phyloP scores from a whole-genome alignment of 2,888 invertebrate species.

The Piscicola geometra region DNA sequence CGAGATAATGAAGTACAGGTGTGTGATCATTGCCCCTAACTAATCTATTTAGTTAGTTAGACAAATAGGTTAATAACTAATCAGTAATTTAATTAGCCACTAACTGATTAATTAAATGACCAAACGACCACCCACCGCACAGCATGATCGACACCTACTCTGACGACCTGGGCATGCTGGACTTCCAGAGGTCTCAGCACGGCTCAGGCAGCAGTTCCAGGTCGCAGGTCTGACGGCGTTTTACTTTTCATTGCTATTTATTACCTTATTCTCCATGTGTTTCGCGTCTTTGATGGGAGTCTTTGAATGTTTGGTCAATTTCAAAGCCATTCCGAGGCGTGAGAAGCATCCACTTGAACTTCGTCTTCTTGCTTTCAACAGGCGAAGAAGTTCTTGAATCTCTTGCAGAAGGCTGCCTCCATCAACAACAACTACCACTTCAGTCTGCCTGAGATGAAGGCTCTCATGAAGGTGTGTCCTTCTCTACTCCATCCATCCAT shows the following conservation, averaged over 20 bases:
- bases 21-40: neutral
- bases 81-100: neutral
- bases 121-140: too few species aligned
- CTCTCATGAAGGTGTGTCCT: slow-evolving; percentile 22
- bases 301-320: too few species aligned
- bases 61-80: neutral
- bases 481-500: too few species aligned
- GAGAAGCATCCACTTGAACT: too few species aligned
- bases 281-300: too few species aligned
- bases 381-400: slow-evolving; percentile 29
- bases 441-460: slow-evolving; percentile 23
- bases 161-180: slow-evolving; percentile 67
- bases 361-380: neutral
- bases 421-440: slow-evolving; percentile 16
- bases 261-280: neutral
- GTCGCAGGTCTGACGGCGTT: slow-evolving; percentile 62
- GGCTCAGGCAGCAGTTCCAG: slow-evolving; percentile 70
- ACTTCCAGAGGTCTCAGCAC: slow-evolving; percentile 64
- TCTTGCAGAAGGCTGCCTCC: slow-evolving; percentile 16
- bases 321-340: too few species aligned
- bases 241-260: neutral
- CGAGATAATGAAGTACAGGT: slow-evolving; percentile 74
- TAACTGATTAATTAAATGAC: too few species aligned
- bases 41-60: neutral
- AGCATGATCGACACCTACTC: slow-evolving; percentile 70